These are phyloP conservation scores for Zele albiditarsus DNA, from an alignment of 2,888 invertebrate species.

Conservation along the genomic window DNA sequence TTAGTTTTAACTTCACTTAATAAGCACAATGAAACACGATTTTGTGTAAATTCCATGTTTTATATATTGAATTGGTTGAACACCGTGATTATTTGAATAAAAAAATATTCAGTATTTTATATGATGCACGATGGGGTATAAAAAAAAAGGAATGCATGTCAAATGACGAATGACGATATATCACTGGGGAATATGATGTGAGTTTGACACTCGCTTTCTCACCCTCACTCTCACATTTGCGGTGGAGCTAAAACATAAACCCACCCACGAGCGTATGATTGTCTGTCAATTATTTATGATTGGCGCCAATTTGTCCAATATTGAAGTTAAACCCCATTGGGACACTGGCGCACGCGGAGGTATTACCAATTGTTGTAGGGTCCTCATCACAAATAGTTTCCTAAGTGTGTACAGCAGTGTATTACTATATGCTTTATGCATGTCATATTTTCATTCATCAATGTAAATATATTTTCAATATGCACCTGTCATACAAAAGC, in stretches of 20 bases:
- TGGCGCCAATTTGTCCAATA: conserved; percentile 67
- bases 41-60: too few species aligned
- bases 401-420: conserved; percentile 4
- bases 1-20: too few species aligned
- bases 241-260: conserved; percentile 38
- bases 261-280: conserved; percentile 56
- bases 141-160: conserved; percentile 4
- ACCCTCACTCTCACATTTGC: background rate
- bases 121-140: background rate
- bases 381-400: conserved; percentile 10
- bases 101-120: background rate
- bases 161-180: conserved; percentile 30
- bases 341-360: conserved; percentile 39
- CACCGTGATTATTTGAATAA: background rate
- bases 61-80: too few species aligned
- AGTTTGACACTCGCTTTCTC: background rate
- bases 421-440: background rate
- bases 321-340: conserved; percentile 61
- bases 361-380: conserved; percentile 58
- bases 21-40: too few species aligned
- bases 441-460: background rate
- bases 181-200: conserved; percentile 30
- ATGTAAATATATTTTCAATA: conserved; percentile 5
- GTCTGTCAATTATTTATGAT: conserved; percentile 71
- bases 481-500: background rate